Evolutionary conservation across 1,140 invertebrate genomes (phyloP).

Genomic region (Cyclargus thomasi): DNA sequence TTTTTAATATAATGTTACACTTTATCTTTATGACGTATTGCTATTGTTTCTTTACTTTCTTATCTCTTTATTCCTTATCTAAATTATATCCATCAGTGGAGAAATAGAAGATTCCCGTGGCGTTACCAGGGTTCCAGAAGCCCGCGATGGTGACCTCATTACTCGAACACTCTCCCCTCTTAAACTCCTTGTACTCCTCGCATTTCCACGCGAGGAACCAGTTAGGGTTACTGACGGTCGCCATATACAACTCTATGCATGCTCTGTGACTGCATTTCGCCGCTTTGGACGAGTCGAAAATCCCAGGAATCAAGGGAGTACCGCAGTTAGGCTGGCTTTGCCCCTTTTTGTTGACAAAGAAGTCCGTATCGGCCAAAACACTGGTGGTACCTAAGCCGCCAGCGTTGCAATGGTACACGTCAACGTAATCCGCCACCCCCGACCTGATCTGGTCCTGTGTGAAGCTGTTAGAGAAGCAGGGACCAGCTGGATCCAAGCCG

Average conservation of each 20-base stretch:
- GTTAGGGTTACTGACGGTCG: conserved; percentile 73
- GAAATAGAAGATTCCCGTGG: conserved; percentile 58
- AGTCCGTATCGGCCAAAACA: conserved; percentile 81
- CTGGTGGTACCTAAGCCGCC: conserved; percentile 81
- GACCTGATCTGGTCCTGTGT: conserved; percentile 75
- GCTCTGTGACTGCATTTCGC: conserved; percentile 79
- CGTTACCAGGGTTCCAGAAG: conserved; percentile 64
- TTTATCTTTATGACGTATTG: too few species aligned
- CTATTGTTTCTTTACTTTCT: too few species aligned
- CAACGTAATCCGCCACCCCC: conserved; percentile 79
- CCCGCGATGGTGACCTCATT: conserved; percentile 57
- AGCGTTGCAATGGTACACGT: conserved; percentile 86
- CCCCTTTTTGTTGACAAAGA: conserved; percentile 87
- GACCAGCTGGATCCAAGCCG: conserved; percentile 83
- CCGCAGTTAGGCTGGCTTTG: conserved; percentile 69
- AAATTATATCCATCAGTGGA: conserved; percentile 50
- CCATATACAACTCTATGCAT: conserved; percentile 79
- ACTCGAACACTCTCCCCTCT: conserved; percentile 42
- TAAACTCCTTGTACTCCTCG: conserved; percentile 53
- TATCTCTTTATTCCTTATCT: conserved; percentile 20
- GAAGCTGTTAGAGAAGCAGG: conserved; percentile 77
- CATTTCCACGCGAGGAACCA: conserved; percentile 57
- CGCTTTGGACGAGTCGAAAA: conserved; percentile 58
- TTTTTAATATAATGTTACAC: too few species aligned
- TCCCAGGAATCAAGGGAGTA: conserved; percentile 66